Conservation (phyloP, 35 echinoderm and acorn worm genomes). For the Hemicentrotus pulcherrimus region DNA sequence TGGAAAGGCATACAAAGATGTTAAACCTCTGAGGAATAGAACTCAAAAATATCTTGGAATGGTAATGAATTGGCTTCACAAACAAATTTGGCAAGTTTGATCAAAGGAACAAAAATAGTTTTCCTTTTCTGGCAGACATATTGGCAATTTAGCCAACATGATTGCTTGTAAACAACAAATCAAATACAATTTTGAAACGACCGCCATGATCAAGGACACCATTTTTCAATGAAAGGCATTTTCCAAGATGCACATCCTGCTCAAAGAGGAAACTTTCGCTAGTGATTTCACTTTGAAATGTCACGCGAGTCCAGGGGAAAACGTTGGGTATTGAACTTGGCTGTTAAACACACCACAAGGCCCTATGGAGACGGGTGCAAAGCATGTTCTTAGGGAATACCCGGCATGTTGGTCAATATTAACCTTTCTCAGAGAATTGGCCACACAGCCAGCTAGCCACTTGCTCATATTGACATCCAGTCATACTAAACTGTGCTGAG, state of each 20-base stretch:
- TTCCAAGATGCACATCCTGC: not conserved
- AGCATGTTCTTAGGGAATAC: slow-evolving; percentile 1
- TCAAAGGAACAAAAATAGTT: not conserved
- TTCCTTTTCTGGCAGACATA: not conserved
- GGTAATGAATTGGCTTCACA: not conserved
- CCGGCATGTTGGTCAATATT: not conserved
- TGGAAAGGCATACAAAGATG: too few relatives aligned
- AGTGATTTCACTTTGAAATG: not conserved
- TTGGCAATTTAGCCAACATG: not conserved
- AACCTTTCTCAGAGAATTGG: slow-evolving; percentile 11
- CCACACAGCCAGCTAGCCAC: not conserved
- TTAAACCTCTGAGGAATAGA: too few relatives aligned
- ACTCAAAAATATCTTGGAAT: not conserved
- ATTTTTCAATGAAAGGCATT: not conserved
- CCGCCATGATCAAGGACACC: not conserved
- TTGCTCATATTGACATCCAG: not conserved
- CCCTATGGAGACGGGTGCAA: not conserved
- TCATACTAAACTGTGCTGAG: not conserved
- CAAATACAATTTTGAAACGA: not conserved
- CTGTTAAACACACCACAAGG: not conserved
- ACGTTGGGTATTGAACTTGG: not conserved
- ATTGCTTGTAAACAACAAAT: slow-evolving; percentile 4
- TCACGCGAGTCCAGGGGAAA: not conserved
- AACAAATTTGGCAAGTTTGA: slow-evolving; percentile 8
- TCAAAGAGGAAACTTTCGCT: not conserved